Evolutionary conservation across 1,140 invertebrate genomes (phyloP).

Genomic region (Belonocnema kinseyi): DNA sequence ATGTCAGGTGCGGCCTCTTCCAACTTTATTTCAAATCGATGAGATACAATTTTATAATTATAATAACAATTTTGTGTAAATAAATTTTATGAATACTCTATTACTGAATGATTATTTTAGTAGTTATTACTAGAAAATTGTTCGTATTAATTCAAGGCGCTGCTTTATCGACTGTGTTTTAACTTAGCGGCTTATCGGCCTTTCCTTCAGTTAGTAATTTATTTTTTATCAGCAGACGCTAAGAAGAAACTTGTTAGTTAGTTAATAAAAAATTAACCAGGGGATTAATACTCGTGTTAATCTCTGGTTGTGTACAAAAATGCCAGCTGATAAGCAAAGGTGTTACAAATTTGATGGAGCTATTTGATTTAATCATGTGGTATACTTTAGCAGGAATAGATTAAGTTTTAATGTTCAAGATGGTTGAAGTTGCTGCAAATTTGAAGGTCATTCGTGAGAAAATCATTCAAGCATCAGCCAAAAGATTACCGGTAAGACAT

Average conservation of each 20-base stretch:
- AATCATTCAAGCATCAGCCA: conserved; percentile 72
- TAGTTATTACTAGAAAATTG: too few species aligned
- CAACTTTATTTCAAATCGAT: too few species aligned
- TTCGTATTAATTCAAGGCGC: background rate
- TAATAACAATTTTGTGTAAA: too few species aligned
- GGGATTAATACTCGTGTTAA: too few species aligned
- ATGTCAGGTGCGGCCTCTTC: too few species aligned
- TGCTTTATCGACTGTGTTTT: background rate
- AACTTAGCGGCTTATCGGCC: background rate
- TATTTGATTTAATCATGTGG: background rate
- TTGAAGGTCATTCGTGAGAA: conserved; percentile 73
- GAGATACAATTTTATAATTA: too few species aligned
- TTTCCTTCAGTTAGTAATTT: background rate
- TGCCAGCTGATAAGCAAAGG: background rate
- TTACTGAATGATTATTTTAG: too few species aligned
- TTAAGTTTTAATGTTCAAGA: conserved; percentile 58
- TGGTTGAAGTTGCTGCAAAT: conserved; percentile 76
- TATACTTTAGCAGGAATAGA: background rate
- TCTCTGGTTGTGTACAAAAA: background rate
- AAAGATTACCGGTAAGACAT: conserved; percentile 69
- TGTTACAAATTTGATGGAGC: background rate
- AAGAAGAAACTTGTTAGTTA: background rate
- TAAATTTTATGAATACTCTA: too few species aligned
- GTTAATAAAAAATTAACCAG: background rate
- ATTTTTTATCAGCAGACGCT: background rate